Conservation (phyloP, 2,888 invertebrate species). For the Netelia fuscicornis region DNA sequence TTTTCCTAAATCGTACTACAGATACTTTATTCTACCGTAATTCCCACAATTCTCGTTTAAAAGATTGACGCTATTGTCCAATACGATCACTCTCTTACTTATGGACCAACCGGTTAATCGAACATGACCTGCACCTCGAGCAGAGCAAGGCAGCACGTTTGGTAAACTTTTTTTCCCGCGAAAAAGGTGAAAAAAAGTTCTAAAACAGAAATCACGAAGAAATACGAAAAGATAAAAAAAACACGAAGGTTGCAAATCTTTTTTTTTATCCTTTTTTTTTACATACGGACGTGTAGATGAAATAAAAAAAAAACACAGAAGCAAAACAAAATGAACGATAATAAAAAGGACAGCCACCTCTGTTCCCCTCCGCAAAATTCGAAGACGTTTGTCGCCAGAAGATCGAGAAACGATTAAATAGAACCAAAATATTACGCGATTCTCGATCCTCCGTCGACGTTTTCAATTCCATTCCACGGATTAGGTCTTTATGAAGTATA, state of each 20-base stretch:
- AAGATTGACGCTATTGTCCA: constrained; percentile 67
- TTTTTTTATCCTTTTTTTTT: background rate
- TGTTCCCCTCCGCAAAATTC: constrained; percentile 63
- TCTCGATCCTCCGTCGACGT: constrained; percentile 55
- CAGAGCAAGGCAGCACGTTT: constrained; percentile 74
- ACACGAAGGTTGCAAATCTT: constrained; percentile 37
- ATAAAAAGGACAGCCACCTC: constrained; percentile 67
- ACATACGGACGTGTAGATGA: constrained; percentile 61
- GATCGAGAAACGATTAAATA: constrained; percentile 33
- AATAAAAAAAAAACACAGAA: constrained; percentile 40
- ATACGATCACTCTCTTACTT: constrained; percentile 74
- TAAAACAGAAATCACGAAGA: constrained; percentile 43
- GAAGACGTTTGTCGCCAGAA: constrained; percentile 48
- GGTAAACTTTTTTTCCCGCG: constrained; percentile 60
- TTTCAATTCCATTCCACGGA: constrained; percentile 65
- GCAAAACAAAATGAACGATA: constrained; percentile 45
- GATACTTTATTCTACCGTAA: constrained; percentile 46
- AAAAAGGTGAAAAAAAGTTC: constrained; percentile 27
- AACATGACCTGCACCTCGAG: constrained; percentile 74
- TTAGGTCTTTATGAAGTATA: constrained; percentile 64
- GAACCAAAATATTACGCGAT: background rate
- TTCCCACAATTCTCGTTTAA: constrained; percentile 60
- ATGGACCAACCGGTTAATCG: constrained; percentile 74
- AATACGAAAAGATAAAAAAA: constrained; percentile 32
- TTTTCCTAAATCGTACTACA: constrained; percentile 49